Conservation (phyloP, 2,113 vertebrate genomes). For the Bos javanicus region DNA sequence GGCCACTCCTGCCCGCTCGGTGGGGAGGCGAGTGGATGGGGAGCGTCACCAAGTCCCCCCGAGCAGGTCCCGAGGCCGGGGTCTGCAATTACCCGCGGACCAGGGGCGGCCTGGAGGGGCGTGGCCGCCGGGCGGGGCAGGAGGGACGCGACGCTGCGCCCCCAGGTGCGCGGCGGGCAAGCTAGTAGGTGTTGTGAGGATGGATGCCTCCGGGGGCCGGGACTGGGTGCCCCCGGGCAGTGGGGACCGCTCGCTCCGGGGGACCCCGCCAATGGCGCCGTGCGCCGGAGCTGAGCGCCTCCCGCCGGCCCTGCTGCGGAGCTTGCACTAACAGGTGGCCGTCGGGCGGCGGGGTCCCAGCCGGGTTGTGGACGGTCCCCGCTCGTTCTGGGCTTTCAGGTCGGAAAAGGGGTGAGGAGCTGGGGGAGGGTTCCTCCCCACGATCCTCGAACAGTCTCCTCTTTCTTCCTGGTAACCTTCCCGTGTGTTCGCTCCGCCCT, state of each 20-base stretch:
- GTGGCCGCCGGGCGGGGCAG: conserved; percentile 1
- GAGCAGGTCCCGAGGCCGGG: background rate
- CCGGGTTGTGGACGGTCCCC: background rate
- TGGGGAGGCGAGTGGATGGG: background rate
- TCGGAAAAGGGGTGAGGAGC: background rate
- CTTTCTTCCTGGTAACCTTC: background rate
- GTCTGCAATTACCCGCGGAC: background rate
- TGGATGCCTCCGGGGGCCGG: background rate
- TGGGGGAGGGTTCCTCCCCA: background rate
- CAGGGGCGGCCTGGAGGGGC: conserved; percentile 17
- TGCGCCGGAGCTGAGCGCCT: background rate
- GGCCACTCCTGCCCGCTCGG: background rate
- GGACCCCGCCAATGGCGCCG: background rate
- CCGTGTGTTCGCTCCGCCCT: background rate
- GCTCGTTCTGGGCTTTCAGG: background rate
- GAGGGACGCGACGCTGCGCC: background rate
- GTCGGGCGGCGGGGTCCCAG: background rate
- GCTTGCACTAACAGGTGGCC: conserved; percentile 57
- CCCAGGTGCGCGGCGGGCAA: background rate
- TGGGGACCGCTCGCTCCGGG: background rate
- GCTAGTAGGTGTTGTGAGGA: background rate
- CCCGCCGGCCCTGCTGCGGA: background rate
- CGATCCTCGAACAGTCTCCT: background rate
- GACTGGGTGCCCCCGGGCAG: background rate
- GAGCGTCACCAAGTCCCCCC: background rate